A percentile compares a stretch with the other conserved stretches of the same genome.
These are phyloP conservation scores for Umimayanthus chanpuru DNA, from an alignment of 92 coral and sea anemone genomes.

Conservation along the genomic window DNA sequence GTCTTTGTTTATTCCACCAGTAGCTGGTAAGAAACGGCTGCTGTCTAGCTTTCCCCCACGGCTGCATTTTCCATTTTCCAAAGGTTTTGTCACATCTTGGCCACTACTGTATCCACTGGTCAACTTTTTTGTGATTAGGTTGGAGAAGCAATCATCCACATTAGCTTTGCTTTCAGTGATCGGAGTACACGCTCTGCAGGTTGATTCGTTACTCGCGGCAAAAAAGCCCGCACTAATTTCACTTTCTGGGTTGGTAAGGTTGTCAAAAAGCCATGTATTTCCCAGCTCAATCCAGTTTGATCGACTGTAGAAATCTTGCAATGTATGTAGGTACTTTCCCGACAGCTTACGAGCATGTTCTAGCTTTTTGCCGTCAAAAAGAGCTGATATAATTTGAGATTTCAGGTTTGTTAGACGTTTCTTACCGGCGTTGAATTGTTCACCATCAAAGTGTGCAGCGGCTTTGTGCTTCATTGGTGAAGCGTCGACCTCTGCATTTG, in stretches of 20 bases:
- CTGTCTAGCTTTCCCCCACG: conserved; percentile 62
- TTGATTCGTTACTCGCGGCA: conserved; percentile 54
- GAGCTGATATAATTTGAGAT: conserved; percentile 47
- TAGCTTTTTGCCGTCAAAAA: conserved; percentile 43
- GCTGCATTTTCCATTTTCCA: conserved; percentile 62
- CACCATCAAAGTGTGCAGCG: conserved; percentile 69
- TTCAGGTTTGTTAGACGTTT: conserved; percentile 51
- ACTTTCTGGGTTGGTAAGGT: conserved; percentile 48
- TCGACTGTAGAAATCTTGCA: conserved; percentile 79
- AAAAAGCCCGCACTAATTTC: conserved; percentile 31
- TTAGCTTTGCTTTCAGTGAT: background rate
- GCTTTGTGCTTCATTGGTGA: conserved; percentile 35
- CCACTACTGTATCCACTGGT: conserved; percentile 72
- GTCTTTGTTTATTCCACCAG: conserved; percentile 77
- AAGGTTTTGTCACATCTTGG: conserved; percentile 68
- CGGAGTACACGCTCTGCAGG: conserved; percentile 54
- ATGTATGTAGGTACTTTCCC: conserved; percentile 63
- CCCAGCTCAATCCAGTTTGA: conserved; percentile 77
- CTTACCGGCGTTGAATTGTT: conserved; percentile 52
- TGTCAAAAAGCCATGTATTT: conserved; percentile 32
- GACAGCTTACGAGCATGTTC: conserved; percentile 61
- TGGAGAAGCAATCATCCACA: conserved; percentile 41
- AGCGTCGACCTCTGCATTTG: conserved; percentile 63
- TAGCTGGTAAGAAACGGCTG: conserved; percentile 51
- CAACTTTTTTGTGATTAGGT: conserved; percentile 53